Base-by-base conservation (phyloP, 2,113 vertebrate genomes). In the Rallus limicola region DNA sequence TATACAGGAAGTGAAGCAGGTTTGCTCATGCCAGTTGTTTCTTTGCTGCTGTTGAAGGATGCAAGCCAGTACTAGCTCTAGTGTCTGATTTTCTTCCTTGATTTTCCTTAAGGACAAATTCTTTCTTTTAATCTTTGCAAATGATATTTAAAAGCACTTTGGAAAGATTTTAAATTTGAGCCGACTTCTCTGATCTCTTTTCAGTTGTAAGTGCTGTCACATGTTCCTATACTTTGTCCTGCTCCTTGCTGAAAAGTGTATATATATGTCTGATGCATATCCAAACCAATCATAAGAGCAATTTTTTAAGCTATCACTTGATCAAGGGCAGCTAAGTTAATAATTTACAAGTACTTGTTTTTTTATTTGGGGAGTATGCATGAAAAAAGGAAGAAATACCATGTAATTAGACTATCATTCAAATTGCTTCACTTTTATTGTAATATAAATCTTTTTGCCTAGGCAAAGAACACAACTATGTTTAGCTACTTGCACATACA, bases 111-210 rank as follows among this genome's bases (percentile, higher is more conserved):
- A 87, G 92, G 78, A 85, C 44, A 94, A 93, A 79, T 58, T 62
- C 19, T 95, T 33, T 86, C 82, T 88, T 93, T 95, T 93, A 90
- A 95, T 90, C 79, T 88, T 93, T 34, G 20, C 81, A 95, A 96
- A 86, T 90, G 63, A 88, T 92, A 64, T 91, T 95, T 87, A 87
- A 50, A 91, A 65, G 44, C 5, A 0, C 50, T 74, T 60, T 78
- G 92, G 92, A 94, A 90, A 95, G 85, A 26, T 58, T 81, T 92
- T 90, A 93, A 83, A 92, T 75, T 59, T 65, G 56, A 93, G 52
- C 42, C 90, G 82, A 92, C 76, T 95, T 93, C 52, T 94, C 85
- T 95, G 79, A 95, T 92, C 60, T 88, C 53, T 90, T 81, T 83
- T 94, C 29, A 36, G 86, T 96, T 88, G 60, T 86, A 94, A 90